Evolutionary conservation across 1,140 invertebrate species (phyloP).

Genomic region (Nasonia vitripennis): DNA sequence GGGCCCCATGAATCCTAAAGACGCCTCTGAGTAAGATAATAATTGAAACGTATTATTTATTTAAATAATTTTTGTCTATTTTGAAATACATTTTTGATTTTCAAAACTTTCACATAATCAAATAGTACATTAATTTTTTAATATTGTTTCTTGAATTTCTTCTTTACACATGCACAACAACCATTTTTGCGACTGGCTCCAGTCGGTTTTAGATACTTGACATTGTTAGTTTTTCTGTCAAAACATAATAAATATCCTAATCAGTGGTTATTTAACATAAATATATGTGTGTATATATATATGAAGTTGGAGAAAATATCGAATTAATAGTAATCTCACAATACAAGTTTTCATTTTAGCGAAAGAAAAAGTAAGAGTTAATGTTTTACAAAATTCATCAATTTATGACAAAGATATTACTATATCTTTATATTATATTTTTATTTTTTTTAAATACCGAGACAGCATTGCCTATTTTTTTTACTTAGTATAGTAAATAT

Average conservation of each 20-base stretch:
- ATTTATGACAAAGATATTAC: slow-evolving; percentile 22
- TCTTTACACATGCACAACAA: slow-evolving; percentile 49
- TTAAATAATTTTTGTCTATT: slow-evolving; percentile 26
- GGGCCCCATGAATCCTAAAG: too few species aligned
- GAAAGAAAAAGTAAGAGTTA: background rate
- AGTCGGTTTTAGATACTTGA: slow-evolving; percentile 32
- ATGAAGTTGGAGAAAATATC: background rate
- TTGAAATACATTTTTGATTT: slow-evolving; percentile 39
- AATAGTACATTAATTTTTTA: slow-evolving; percentile 29
- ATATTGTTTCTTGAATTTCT: slow-evolving; percentile 48
- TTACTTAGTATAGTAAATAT: slow-evolving; percentile 43
- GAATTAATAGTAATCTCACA: background rate
- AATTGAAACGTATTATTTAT: slow-evolving; percentile 28
- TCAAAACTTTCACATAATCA: slow-evolving; percentile 29
- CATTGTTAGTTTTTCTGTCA: slow-evolving; percentile 40
- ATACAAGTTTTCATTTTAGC: background rate
- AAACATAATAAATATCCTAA: slow-evolving; percentile 45
- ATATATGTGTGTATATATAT: background rate
- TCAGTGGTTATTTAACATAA: slow-evolving; percentile 22
- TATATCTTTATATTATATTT: slow-evolving; percentile 27
- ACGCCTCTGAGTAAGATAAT: background rate
- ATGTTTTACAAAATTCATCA: background rate
- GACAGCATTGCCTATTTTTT: slow-evolving; percentile 11
- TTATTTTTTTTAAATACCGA: slow-evolving; percentile 12
- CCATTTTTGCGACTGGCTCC: slow-evolving; percentile 29